Evolutionary conservation across 37 sponge, comb jelly and placozoan species (phyloP), one percentile per base, ranked within the genome.

Genomic region (Hexactinellida sp.): DNA sequence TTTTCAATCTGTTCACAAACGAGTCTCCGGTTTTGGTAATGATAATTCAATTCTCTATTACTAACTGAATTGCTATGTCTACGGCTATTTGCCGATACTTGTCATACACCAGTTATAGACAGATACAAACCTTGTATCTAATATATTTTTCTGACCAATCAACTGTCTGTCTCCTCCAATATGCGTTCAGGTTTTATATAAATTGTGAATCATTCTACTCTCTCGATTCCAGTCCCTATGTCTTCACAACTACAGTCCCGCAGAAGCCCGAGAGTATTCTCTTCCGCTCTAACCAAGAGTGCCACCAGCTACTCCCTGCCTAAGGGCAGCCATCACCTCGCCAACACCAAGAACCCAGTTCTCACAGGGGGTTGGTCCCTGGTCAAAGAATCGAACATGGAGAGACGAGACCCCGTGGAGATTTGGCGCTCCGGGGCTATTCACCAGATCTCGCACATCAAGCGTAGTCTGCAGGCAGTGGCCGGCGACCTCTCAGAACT

Each of bases 361-460:
- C 76, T 63, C 34, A 63, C 76, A 10, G 76, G 76, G 34, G 76
- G 76, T 7, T 63, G 76, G 76, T 7, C 76, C 13, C 76, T 63
- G 3, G 76, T 63, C 34, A 63, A 63, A n/a, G 76, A 63, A 23
- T 63, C 76, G 5, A 63, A 63, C 34, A 63, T 63, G 76, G 76
- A 63, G 34, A 10, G 76, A n/a, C 21, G 76, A 32, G 76, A 63
- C 34, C 76, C 76, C 13, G 34, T 63, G 25, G 76, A 63, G 76
- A 63, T 63, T 7, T 63, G 76, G 76, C 76, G 76, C 34, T 63
- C 76, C 3, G 76, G 76, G 3, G 76, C 76, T 10, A 63, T 63
- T n/a, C 76, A 63, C 34, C 76, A 63, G 13, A 63, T 63, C 76
- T 63, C 76, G 5, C 76, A 63, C 13, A 63, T 63, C 76, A 63